phyloP scores from a whole-genome alignment of 1,140 invertebrate species.

The Panagrolaimus sp. region DNA sequence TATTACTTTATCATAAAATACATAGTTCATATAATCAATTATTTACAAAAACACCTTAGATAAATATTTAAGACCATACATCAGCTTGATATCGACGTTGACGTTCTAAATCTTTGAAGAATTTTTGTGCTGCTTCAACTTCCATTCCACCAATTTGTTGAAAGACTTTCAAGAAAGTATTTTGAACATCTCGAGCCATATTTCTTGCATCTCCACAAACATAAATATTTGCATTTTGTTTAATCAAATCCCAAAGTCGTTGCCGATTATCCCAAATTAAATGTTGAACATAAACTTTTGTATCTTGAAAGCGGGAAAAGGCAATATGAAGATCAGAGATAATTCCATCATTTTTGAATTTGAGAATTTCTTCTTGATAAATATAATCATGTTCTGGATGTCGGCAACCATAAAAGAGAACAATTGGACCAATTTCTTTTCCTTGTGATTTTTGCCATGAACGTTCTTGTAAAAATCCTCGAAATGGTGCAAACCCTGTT shows the following conservation, averaged over 20 bases:
- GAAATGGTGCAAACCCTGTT: slow-evolving; percentile 89
- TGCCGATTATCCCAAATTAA: slow-evolving; percentile 78
- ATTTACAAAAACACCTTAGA: neutral
- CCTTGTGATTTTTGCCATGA: slow-evolving; percentile 65
- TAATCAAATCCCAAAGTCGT: slow-evolving; percentile 85
- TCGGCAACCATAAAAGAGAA: slow-evolving; percentile 93
- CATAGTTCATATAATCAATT: too few species aligned
- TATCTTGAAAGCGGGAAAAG: slow-evolving; percentile 80
- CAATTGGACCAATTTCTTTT: slow-evolving; percentile 83
- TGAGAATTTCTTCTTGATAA: slow-evolving; percentile 82
- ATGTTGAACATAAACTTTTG: slow-evolving; percentile 79
- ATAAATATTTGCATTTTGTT: slow-evolving; percentile 86
- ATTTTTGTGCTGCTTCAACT: slow-evolving; percentile 75
- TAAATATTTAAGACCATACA: slow-evolving; percentile 74
- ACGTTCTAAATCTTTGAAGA: slow-evolving; percentile 92
- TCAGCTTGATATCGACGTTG: slow-evolving; percentile 96
- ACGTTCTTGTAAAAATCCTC: slow-evolving; percentile 93
- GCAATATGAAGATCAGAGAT: slow-evolving; percentile 77
- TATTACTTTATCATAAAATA: too few species aligned
- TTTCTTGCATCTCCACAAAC: slow-evolving; percentile 94
- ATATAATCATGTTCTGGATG: slow-evolving; percentile 84
- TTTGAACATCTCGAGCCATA: slow-evolving; percentile 94
- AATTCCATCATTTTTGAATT: slow-evolving; percentile 73
- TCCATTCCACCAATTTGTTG: slow-evolving; percentile 79
- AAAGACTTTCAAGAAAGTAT: slow-evolving; percentile 79